phyloP scores from a whole-genome alignment of 2,888 invertebrate species.

The Polydrusus pterygomalis region DNA sequence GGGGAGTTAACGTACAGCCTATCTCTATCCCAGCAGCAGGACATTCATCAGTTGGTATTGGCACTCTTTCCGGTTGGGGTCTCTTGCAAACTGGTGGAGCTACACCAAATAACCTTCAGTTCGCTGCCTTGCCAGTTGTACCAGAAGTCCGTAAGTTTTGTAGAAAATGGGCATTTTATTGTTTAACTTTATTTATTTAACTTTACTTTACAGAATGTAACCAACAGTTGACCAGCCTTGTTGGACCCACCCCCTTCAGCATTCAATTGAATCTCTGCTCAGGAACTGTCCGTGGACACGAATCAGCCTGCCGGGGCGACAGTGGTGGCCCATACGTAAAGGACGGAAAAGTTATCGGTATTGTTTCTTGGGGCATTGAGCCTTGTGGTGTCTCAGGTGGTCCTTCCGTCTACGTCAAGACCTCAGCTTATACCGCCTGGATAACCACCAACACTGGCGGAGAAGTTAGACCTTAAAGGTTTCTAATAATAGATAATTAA shows the following conservation, averaged over 20 bases:
- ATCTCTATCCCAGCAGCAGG: slow-evolving; percentile 19
- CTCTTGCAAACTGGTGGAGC: background rate
- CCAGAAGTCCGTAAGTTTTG: background rate
- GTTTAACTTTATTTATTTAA: background rate
- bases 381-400: slow-evolving; percentile 75
- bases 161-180: background rate
- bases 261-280: slow-evolving; percentile 74
- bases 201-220: slow-evolving; percentile 69
- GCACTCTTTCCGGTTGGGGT: slow-evolving; percentile 71
- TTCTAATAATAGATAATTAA: background rate
- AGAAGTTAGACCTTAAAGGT: slow-evolving; percentile 32
- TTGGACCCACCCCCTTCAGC: slow-evolving; percentile 61
- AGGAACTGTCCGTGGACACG: slow-evolving; percentile 72
- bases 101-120: slow-evolving; percentile 16
- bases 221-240: background rate
- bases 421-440: slow-evolving; percentile 70
- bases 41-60: slow-evolving; percentile 62
- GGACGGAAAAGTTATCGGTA: slow-evolving; percentile 69
- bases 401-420: slow-evolving; percentile 75
- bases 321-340: slow-evolving; percentile 74
- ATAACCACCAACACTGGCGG: slow-evolving; percentile 62
- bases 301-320: slow-evolving; percentile 76
- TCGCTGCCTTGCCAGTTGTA: slow-evolving; percentile 3
- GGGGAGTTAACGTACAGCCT: slow-evolving; percentile 38
- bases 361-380: slow-evolving; percentile 75